Evolutionary conservation across 2,797 vertebrate genomes (phyloP).

Genomic region (Clangula hyemalis): DNA sequence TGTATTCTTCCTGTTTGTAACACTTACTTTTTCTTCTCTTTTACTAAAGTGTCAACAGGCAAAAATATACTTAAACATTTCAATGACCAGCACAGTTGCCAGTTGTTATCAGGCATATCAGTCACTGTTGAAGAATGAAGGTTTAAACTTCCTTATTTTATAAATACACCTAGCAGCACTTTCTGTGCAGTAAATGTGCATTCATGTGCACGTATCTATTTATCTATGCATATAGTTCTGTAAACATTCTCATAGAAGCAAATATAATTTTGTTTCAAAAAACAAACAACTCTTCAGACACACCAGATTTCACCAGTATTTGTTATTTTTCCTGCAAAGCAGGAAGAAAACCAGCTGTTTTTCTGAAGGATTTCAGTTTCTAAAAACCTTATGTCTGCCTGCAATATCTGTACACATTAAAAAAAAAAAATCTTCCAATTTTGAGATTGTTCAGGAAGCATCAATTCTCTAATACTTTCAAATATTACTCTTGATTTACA

Average conservation of each 20-base stretch:
- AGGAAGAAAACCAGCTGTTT: background rate
- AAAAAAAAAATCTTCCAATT: background rate
- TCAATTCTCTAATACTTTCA: background rate
- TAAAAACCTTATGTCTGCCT: background rate
- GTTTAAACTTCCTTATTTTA: background rate
- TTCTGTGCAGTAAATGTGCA: background rate
- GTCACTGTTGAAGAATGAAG: background rate
- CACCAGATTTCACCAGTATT: background rate
- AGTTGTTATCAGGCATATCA: background rate
- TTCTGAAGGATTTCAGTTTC: background rate
- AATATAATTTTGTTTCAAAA: background rate
- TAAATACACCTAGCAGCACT: background rate
- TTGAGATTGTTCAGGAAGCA: background rate
- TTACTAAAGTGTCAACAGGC: background rate
- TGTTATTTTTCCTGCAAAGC: background rate
- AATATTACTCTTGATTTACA: background rate
- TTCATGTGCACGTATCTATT: background rate
- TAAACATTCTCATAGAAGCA: background rate
- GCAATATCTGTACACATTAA: background rate
- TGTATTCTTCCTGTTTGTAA: background rate
- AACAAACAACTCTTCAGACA: background rate
- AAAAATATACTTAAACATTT: background rate
- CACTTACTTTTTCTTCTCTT: background rate
- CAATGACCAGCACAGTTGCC: background rate
- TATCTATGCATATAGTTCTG: background rate